Conservation (phyloP, 2,888 invertebrate species). For the Tholera decimalis region DNA sequence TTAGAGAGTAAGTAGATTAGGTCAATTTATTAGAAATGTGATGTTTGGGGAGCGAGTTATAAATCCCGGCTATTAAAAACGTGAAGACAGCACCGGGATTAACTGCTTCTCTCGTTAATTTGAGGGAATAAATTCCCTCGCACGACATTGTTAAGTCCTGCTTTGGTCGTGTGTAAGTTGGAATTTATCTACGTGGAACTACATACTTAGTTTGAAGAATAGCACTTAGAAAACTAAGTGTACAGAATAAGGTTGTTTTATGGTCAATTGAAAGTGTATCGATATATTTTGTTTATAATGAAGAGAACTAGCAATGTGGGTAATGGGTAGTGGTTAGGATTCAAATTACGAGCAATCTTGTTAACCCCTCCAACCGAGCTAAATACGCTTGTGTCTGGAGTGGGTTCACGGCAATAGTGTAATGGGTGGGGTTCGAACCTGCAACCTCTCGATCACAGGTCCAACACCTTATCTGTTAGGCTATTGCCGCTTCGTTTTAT, state of each 20-base stretch:
- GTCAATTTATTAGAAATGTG: slow-evolving; percentile 63
- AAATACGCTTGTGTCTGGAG: no score
- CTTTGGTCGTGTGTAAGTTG: slow-evolving; percentile 65
- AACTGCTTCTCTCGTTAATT: slow-evolving; percentile 70
- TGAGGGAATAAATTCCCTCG: slow-evolving; percentile 72
- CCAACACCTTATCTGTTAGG: no score
- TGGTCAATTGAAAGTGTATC: neutral
- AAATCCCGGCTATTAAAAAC: slow-evolving; percentile 71
- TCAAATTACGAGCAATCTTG: no score
- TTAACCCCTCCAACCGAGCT: no score
- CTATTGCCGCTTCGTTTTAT: no score
- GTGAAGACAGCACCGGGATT: slow-evolving; percentile 69
- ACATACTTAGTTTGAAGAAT: slow-evolving; percentile 43
- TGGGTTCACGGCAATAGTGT: no score
- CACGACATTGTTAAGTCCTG: slow-evolving; percentile 69
- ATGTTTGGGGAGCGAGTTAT: slow-evolving; percentile 68
- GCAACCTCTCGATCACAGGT: no score
- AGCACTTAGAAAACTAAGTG: slow-evolving; percentile 15
- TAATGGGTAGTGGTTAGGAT: no score
- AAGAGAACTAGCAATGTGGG: no score
- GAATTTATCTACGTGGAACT: slow-evolving; percentile 61
- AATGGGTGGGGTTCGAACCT: no score
- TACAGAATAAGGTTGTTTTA: slow-evolving; percentile 8
- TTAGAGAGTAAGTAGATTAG: slow-evolving; percentile 55
- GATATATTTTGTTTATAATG: slow-evolving; percentile 2